These are phyloP conservation scores for Heteropelma amictum DNA, from an alignment of 2,888 invertebrate species.

Conservation along the genomic window DNA sequence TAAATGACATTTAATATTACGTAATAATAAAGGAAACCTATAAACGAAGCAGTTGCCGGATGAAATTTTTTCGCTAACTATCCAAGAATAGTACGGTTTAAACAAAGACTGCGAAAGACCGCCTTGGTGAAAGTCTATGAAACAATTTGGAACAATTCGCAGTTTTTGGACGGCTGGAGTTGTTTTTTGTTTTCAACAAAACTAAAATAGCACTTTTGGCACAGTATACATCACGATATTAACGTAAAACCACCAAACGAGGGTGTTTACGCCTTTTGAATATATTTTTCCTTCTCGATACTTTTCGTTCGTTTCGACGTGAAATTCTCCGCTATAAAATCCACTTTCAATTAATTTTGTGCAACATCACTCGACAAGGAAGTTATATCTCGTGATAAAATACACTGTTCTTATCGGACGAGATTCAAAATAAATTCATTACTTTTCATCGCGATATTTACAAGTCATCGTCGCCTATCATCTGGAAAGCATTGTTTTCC, in stretches of 20 bases:
- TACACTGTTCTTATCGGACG: not conserved
- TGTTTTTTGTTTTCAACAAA: slow-evolving; percentile 35
- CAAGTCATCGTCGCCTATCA: slow-evolving; percentile 96
- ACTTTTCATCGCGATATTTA: slow-evolving; percentile 75
- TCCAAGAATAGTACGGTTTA: too few species aligned
- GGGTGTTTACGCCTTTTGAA: not conserved
- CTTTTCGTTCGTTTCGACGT: too few species aligned
- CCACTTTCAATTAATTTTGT: too few species aligned
- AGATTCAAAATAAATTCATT: not conserved
- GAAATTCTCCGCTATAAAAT: too few species aligned
- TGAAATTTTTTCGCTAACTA: too few species aligned
- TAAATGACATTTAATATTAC: too few species aligned
- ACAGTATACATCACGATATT: slow-evolving; percentile 51
- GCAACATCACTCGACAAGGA: too few species aligned
- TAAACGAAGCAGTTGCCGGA: too few species aligned
- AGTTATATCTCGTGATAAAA: slow-evolving; percentile 19
- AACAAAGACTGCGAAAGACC: too few species aligned
- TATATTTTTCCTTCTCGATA: not conserved
- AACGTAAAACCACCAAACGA: not conserved
- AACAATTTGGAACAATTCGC: too few species aligned
- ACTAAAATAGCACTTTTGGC: slow-evolving; percentile 59
- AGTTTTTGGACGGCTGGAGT: slow-evolving; percentile 56
- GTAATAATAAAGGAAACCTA: too few species aligned
- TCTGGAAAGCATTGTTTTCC: slow-evolving; percentile 96
- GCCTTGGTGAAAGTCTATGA: too few species aligned